These are phyloP conservation scores for Ophion ellenae DNA, from an alignment of 2,888 invertebrate genomes.

Conservation along the genomic window DNA sequence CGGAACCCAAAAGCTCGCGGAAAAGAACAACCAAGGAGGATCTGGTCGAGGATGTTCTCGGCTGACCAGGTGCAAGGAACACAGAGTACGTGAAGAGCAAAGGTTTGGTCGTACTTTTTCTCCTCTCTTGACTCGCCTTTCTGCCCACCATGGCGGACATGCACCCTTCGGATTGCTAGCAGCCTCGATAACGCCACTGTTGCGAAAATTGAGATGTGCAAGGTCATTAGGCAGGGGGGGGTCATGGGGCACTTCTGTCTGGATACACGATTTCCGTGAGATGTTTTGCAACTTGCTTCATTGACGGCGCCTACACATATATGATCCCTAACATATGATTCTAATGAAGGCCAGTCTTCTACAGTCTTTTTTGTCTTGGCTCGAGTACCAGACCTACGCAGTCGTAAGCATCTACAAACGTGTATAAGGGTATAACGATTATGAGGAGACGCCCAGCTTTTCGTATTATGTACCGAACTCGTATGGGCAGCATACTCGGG, in stretches of 20 bases:
- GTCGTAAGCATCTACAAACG: too few relatives aligned
- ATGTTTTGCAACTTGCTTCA: background rate
- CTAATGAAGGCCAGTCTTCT: too few relatives aligned
- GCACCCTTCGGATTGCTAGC: slow-evolving; percentile 1
- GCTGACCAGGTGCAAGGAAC: slow-evolving; percentile 15
- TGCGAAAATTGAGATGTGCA: slow-evolving; percentile 79
- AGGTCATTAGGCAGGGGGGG: slow-evolving; percentile 75
- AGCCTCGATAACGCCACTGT: slow-evolving; percentile 75
- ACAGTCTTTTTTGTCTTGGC: too few relatives aligned
- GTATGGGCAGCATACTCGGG: too few relatives aligned
- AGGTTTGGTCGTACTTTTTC: slow-evolving; percentile 30
- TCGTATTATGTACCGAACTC: too few relatives aligned
- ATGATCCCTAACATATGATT: too few relatives aligned
- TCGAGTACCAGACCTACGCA: too few relatives aligned
- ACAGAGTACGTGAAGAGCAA: slow-evolving; percentile 24
- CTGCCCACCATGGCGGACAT: background rate
- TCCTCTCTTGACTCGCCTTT: slow-evolving; percentile 14
- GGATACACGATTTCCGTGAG: slow-evolving; percentile 22
- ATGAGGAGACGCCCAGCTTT: too few relatives aligned
- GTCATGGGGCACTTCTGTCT: slow-evolving; percentile 64
- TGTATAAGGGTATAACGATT: too few relatives aligned
- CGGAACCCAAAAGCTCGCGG: slow-evolving; percentile 30
- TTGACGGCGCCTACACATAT: too few relatives aligned
- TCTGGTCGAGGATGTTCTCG: too few relatives aligned
- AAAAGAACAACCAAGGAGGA: background rate